phyloP scores from a whole-genome alignment of 2,888 invertebrate genomes.

The Lissonota sp. region DNA sequence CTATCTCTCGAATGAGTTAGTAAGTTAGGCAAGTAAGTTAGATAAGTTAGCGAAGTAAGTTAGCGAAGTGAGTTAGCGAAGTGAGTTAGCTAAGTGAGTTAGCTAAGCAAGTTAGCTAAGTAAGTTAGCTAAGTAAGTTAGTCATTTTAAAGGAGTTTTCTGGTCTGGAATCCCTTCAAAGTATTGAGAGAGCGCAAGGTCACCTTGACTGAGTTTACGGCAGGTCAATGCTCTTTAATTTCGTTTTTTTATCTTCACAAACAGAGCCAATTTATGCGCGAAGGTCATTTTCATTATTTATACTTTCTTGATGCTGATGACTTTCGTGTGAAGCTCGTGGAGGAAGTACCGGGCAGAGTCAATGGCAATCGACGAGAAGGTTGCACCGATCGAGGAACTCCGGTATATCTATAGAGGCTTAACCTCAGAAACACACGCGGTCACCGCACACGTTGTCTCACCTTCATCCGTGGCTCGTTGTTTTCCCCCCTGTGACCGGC shows the following conservation, averaged over 20 bases:
- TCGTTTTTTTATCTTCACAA: no score
- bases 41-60: no score
- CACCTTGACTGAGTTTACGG: neutral
- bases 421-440: conserved; percentile 68
- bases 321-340: neutral
- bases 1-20: no score
- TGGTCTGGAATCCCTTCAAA: neutral
- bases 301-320: no score
- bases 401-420: conserved; percentile 41
- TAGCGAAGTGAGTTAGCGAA: no score
- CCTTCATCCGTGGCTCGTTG: conserved; percentile 50
- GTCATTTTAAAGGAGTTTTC: neutral
- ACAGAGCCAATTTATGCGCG: neutral
- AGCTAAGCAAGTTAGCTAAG: no score
- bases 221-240: neutral
- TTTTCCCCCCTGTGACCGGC: conserved; percentile 26
- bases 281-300: neutral
- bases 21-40: no score
- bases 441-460: conserved; percentile 41
- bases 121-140: no score
- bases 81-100: no score
- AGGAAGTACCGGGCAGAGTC: neutral
- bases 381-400: conserved; percentile 43
- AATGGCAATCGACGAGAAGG: conserved; percentile 13
- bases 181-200: neutral